Conservation (phyloP, 2,113 vertebrate species). For the Quiscalus mexicanus region DNA sequence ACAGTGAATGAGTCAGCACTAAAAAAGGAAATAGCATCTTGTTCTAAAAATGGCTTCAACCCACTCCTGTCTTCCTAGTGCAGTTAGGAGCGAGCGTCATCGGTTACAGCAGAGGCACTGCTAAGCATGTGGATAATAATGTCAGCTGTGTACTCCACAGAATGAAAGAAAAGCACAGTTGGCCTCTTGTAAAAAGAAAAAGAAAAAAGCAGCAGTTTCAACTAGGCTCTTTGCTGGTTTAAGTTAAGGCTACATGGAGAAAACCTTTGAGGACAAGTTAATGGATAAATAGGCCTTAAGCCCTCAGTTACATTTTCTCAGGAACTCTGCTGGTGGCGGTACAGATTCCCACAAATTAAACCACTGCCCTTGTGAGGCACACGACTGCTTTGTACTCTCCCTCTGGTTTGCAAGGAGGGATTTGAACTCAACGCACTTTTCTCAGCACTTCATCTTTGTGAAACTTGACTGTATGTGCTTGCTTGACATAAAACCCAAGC, state of each 20-base stretch:
- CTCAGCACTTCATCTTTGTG: background rate
- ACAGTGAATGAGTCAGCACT: constrained; percentile 63
- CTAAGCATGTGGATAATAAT: constrained; percentile 21
- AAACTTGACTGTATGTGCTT: background rate
- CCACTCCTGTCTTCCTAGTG: constrained; percentile 48
- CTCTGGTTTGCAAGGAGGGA: background rate
- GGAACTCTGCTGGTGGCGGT: background rate
- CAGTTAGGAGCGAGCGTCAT: constrained; percentile 26
- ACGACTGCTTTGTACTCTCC: background rate
- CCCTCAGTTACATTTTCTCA: background rate
- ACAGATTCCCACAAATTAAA: background rate
- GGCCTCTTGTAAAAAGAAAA: background rate
- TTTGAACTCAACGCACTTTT: background rate
- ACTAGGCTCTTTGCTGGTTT: background rate
- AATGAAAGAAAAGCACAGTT: background rate
- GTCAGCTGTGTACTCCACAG: background rate
- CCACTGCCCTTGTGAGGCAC: background rate
- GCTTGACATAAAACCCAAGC: background rate
- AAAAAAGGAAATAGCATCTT: constrained; percentile 53
- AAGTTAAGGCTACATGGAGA: background rate
- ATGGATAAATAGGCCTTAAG: background rate
- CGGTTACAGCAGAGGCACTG: background rate
- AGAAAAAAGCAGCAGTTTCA: background rate
- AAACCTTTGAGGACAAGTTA: background rate
- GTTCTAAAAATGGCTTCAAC: constrained; percentile 59